Percentiles rank a stretch among this genome's conserved stretches.
Conservation (phyloP, 2,888 invertebrate species). For the Erpobdella octoculata region DNA sequence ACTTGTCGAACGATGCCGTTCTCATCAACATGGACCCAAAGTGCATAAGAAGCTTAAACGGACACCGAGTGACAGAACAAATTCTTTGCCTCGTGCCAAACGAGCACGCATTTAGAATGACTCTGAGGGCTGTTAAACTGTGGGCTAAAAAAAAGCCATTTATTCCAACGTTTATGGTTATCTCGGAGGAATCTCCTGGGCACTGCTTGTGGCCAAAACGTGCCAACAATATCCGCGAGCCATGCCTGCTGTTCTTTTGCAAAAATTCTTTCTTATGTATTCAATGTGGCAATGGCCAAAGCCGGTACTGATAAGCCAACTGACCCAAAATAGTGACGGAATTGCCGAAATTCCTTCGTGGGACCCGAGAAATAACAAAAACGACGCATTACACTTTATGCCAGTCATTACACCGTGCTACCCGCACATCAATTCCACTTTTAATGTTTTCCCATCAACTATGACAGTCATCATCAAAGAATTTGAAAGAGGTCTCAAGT, state of each 20-base stretch:
- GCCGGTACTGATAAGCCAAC: constrained; percentile 84
- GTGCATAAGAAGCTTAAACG: constrained; percentile 91
- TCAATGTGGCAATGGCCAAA: constrained; percentile 91
- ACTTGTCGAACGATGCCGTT: constrained; percentile 70
- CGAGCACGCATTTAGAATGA: constrained; percentile 83
- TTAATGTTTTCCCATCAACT: constrained; percentile 89
- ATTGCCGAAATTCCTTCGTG: not conserved
- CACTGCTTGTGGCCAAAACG: constrained; percentile 94
- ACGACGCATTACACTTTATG: constrained; percentile 76
- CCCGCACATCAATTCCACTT: constrained; percentile 98
- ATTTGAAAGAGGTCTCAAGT: constrained; percentile 61
- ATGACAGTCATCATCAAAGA: constrained; percentile 85
- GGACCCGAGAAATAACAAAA: not conserved
- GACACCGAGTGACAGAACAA: constrained; percentile 93
- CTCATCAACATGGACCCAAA: constrained; percentile 89
- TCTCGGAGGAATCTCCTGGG: constrained; percentile 97
- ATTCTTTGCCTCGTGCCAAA: constrained; percentile 89
- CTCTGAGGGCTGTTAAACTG: constrained; percentile 85
- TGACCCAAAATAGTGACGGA: constrained; percentile 60
- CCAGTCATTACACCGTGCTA: constrained; percentile 99
- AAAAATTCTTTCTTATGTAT: constrained; percentile 96
- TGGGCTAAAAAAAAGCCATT: constrained; percentile 98
- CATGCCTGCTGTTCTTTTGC: constrained; percentile 81
- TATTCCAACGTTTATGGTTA: constrained; percentile 97
- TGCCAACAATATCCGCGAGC: constrained; percentile 98